These are phyloP conservation scores for Drosophila jambulina DNA, from an alignment of 1,140 invertebrate species.

Conservation along the genomic window DNA sequence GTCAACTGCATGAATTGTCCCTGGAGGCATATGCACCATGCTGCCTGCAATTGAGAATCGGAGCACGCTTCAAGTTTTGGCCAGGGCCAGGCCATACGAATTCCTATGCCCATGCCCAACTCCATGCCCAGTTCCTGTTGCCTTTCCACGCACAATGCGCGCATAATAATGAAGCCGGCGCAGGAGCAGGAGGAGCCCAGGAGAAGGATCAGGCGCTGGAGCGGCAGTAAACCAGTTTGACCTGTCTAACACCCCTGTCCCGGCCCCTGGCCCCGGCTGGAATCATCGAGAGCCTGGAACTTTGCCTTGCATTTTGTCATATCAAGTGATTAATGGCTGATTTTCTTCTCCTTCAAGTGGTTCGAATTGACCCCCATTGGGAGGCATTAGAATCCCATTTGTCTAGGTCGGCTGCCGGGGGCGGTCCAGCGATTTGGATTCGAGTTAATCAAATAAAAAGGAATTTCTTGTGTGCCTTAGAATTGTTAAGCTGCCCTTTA, in stretches of 20 bases:
- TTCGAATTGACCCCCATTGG: conserved; percentile 37
- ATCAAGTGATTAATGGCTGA: conserved; percentile 73
- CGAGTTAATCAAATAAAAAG: conserved; percentile 36
- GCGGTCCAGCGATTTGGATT: neutral
- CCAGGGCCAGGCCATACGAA: conserved; percentile 57
- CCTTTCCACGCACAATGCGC: conserved; percentile 77
- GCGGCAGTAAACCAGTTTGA: conserved; percentile 65
- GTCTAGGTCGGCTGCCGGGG: conserved; percentile 16
- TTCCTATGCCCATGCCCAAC: conserved; percentile 64
- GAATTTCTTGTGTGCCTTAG: conserved; percentile 6
- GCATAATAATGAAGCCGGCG: conserved; percentile 73
- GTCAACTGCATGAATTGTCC: conserved; percentile 64
- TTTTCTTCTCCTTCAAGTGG: conserved; percentile 40
- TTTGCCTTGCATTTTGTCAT: conserved; percentile 73
- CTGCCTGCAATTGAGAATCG: conserved; percentile 78
- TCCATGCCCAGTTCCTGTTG: conserved; percentile 70
- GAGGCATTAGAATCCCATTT: conserved; percentile 73
- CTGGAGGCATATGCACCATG: conserved; percentile 76
- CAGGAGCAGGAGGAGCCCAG: conserved; percentile 8
- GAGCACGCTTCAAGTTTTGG: conserved; percentile 75
- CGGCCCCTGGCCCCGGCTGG: neutral
- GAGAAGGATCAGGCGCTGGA: conserved; percentile 37
- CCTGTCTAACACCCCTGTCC: conserved; percentile 38
- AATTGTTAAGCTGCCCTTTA: neutral
- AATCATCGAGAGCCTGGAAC: conserved; percentile 5